These are phyloP conservation scores for Centruroides vittatus DNA, from an alignment of 1,140 invertebrate species.

Conservation along the genomic window DNA sequence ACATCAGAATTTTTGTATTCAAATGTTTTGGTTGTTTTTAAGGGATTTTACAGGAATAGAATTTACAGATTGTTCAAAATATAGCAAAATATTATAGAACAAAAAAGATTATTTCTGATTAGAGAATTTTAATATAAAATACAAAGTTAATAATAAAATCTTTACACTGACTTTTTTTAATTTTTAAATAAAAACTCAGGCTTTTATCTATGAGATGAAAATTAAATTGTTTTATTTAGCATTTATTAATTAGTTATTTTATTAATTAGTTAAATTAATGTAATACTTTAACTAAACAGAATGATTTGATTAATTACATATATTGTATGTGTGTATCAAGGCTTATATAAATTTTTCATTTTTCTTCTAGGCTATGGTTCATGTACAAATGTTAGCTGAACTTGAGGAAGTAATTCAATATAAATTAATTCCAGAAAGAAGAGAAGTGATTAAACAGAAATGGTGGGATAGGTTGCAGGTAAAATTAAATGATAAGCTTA, in stretches of 20 bases:
- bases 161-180: too few species aligned
- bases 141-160: too few species aligned
- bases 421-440: conserved; percentile 72
- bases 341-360: not conserved
- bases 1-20: too few species aligned
- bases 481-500: not conserved
- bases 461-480: conserved; percentile 87
- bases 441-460: conserved; percentile 69
- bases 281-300: not conserved
- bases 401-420: conserved; percentile 96
- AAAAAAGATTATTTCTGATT: too few species aligned
- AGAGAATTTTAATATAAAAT: too few species aligned
- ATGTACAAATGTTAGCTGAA: conserved; percentile 91
- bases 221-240: not conserved
- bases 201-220: too few species aligned
- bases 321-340: not conserved
- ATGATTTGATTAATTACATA: not conserved
- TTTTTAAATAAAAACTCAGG: too few species aligned
- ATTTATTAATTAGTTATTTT: not conserved
- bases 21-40: too few species aligned
- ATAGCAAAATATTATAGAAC: too few species aligned
- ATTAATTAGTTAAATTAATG: not conserved
- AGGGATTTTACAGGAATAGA: too few species aligned
- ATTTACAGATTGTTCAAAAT: too few species aligned
- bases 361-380: conserved; percentile 61